phyloP scores from a whole-genome alignment of 2,888 invertebrate genomes.

The Diploptera punctata region DNA sequence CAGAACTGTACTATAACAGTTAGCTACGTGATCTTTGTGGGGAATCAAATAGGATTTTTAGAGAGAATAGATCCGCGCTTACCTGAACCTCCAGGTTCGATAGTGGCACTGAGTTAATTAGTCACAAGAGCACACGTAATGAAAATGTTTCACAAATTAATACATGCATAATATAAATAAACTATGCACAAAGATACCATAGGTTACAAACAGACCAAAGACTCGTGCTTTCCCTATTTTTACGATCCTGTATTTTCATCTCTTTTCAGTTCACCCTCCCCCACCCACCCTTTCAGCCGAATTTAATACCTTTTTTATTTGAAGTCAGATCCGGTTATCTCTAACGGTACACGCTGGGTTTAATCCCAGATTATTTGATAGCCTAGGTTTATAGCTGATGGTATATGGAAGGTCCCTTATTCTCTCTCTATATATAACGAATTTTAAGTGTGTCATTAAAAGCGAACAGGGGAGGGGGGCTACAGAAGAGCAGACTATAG shows the following conservation, averaged over 20 bases:
- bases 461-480: slow-evolving; percentile 7
- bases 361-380: slow-evolving; percentile 32
- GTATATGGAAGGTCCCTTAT: slow-evolving; percentile 7
- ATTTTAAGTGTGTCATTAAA: slow-evolving; percentile 31
- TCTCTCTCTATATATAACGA: slow-evolving; percentile 30
- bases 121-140: too few relatives aligned
- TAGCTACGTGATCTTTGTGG: too few relatives aligned
- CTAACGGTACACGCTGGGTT: slow-evolving; percentile 19
- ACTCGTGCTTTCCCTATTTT: not conserved
- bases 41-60: too few relatives aligned
- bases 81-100: too few relatives aligned
- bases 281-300: not conserved
- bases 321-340: slow-evolving; percentile 32
- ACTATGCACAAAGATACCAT: too few relatives aligned
- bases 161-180: too few relatives aligned
- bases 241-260: not conserved
- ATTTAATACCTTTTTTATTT: slow-evolving; percentile 31
- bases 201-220: too few relatives aligned
- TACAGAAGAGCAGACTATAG: not conserved
- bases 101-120: too few relatives aligned
- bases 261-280: slow-evolving; percentile 12
- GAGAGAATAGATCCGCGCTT: too few relatives aligned
- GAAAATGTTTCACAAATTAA: too few relatives aligned
- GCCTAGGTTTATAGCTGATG: slow-evolving; percentile 25
- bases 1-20: too few relatives aligned